Base-by-base conservation (phyloP, 2,888 invertebrate genomes). In the Rutpela maculata region DNA sequence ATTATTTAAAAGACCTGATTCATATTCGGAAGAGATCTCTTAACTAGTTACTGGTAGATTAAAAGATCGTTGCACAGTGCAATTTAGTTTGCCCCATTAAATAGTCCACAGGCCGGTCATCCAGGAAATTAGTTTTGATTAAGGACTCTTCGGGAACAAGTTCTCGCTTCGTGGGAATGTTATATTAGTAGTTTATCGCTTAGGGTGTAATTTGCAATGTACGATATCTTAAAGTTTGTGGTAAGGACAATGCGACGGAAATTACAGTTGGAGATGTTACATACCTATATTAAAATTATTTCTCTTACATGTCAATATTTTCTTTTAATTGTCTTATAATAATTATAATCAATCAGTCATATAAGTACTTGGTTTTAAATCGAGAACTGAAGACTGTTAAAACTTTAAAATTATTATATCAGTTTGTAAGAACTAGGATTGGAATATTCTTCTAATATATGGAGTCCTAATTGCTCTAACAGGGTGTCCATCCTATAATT, bases 81-180 rank as follows among this genome's bases (percentile, higher is more conserved):
- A 72, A 31, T 63, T 72, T 26, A 55, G 11, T 38, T 59, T 56
- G 55, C 55, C 12, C 68, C 77, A 18, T 31, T 26, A 55, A 77
- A 80, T 78, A 84, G 84, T 82, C 83, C 82, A 80, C 81, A 84
- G 82, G 78, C 84, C 84, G 86, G 86, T 86, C 87, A 85, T 85
- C 86, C 87, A 85, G 87, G 87, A 89, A 88, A 89, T 89, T 88
- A 89, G 87, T 88, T 89, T 88, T 89, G 88, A 88, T 88, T 89
- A 89, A 88, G 83, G 87, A 84, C 82, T 80, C 74, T 81, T 78
- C 72, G 79, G 76, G 77, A 77, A 79, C 76, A 76, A 80, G 69
- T 80, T 81, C 75, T 76, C 73, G 77, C 80, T 80, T 75, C 75
- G 75, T 77, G 80, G 77, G 77, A 75, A 77, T 79, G 80, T 79